phyloP scores from a whole-genome alignment of 1,140 invertebrate genomes.

The Caenorhabditis latens region DNA sequence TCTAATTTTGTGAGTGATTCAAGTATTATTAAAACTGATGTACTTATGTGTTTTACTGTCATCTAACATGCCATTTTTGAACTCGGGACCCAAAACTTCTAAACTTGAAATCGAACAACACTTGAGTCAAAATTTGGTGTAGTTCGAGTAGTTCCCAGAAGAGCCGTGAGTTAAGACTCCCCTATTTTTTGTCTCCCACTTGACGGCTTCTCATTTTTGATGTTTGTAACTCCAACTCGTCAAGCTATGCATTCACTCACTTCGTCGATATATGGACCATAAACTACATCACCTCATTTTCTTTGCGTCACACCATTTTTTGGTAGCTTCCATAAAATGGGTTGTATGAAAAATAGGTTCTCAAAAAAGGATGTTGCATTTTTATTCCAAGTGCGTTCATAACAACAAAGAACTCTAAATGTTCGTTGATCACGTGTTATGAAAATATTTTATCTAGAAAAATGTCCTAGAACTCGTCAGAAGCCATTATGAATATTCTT shows the following conservation, averaged over 20 bases:
- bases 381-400: too few species aligned
- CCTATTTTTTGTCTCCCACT: constrained; percentile 19
- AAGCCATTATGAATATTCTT: too few species aligned
- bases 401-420: too few species aligned
- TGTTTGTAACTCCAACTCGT: constrained; percentile 37
- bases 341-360: background rate
- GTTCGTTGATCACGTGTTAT: too few species aligned
- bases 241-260: constrained; percentile 42
- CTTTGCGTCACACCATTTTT: constrained; percentile 8
- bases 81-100: background rate
- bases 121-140: constrained; percentile 15
- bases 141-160: constrained; percentile 48
- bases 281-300: constrained; percentile 46
- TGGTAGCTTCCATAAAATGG: background rate
- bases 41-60: background rate
- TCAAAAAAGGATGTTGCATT: too few species aligned
- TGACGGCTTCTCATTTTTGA: constrained; percentile 38
- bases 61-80: background rate
- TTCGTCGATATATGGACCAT: constrained; percentile 15
- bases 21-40: background rate
- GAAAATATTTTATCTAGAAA: too few species aligned
- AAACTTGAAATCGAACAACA: constrained; percentile 32
- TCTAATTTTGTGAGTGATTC: too few species aligned
- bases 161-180: background rate
- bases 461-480: too few species aligned